Percentiles rank a stretch among this genome's conserved stretches.
phyloP scores from a whole-genome alignment of 2,113 vertebrate species.

The Eulacestoma nigropectus region DNA sequence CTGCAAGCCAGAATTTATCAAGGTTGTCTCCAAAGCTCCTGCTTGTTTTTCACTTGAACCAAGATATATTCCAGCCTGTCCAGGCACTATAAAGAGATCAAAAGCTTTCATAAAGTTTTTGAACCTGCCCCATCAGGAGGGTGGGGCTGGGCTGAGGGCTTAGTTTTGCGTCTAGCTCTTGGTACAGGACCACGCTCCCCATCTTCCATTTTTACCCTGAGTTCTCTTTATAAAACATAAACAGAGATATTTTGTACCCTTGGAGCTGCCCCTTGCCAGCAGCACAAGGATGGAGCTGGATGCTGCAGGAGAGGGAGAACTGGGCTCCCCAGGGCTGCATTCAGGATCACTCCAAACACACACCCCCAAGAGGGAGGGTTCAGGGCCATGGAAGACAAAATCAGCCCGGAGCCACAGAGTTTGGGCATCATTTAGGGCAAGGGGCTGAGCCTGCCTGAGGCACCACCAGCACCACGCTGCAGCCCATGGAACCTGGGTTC shows the following conservation, averaged over 20 bases:
- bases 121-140: background rate
- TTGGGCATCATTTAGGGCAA: background rate
- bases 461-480: rapidly evolving
- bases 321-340: background rate
- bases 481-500: rapidly evolving
- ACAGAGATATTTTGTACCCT: background rate
- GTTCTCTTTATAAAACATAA: background rate
- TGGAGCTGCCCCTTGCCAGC: background rate
- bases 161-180: background rate
- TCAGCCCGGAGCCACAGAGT: background rate
- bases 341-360: background rate
- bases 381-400: background rate
- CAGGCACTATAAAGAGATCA: background rate
- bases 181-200: background rate
- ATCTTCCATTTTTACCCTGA: background rate
- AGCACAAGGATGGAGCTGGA: background rate
- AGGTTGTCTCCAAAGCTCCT: background rate
- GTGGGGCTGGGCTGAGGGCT: background rate
- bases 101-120: background rate
- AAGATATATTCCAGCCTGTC: background rate
- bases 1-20: background rate
- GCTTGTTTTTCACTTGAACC: background rate
- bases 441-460: background rate
- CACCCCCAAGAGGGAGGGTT: rapidly evolving
- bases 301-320: background rate